These are phyloP conservation scores for Porites divaricata DNA, from an alignment of 92 coral and sea anemone species.

Conservation along the genomic window DNA sequence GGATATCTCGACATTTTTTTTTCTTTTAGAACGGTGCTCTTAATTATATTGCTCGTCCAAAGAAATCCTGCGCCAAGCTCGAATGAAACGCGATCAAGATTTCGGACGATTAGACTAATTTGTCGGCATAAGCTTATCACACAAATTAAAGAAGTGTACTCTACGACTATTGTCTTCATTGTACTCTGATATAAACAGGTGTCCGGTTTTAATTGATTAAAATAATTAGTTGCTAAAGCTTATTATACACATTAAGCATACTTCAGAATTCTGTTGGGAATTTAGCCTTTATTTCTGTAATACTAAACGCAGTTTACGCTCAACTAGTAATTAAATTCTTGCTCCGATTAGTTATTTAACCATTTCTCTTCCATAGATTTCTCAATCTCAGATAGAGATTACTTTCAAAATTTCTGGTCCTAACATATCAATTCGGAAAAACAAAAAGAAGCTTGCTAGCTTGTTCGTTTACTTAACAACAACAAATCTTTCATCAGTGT, in stretches of 20 bases:
- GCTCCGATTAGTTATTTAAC: neutral
- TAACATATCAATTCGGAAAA: too few species aligned
- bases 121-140: constrained; percentile 8
- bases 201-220: constrained; percentile 17
- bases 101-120: constrained; percentile 6
- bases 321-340: neutral
- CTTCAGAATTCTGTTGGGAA: neutral
- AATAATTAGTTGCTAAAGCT: constrained; percentile 16
- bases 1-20: constrained; percentile 28
- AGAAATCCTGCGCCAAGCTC: neutral
- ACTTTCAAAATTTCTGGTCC: neutral
- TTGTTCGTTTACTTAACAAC: neutral
- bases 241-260: neutral
- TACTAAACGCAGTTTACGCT: neutral
- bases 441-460: neutral
- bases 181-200: neutral
- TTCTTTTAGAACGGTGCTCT: too few species aligned
- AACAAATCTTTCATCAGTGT: neutral
- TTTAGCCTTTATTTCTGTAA: neutral
- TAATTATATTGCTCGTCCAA: neutral
- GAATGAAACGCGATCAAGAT: neutral
- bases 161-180: neutral
- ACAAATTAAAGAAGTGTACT: neutral
- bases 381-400: neutral
- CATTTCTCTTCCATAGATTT: neutral